Evolutionary conservation across 2,797 vertebrate species (phyloP).

Genomic region (Sebastes flavidus): DNA sequence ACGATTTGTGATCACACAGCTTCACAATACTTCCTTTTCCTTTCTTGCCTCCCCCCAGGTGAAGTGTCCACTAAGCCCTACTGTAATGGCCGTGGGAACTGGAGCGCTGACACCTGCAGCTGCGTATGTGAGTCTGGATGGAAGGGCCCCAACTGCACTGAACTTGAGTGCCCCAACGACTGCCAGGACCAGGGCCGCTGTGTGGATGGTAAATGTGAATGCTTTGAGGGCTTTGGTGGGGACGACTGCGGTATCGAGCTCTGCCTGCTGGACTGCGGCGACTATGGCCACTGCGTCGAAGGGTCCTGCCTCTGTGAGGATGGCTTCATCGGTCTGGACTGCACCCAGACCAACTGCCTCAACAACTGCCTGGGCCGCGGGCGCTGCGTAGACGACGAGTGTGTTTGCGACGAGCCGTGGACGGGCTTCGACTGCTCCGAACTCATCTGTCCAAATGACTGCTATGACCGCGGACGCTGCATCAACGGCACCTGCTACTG

Average conservation of each 20-base stretch:
- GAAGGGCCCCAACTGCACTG: conserved; percentile 89
- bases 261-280: conserved; percentile 87
- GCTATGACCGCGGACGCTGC: conserved; percentile 93
- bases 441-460: conserved; percentile 95
- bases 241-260: conserved; percentile 89
- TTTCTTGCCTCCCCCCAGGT: conserved; percentile 75
- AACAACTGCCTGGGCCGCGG: conserved; percentile 91
- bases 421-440: conserved; percentile 93
- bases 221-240: conserved; percentile 92
- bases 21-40: background rate
- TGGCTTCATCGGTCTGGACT: conserved; percentile 89
- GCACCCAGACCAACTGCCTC: conserved; percentile 87
- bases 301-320: conserved; percentile 90
- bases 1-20: background rate
- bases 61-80: conserved; percentile 90
- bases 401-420: conserved; percentile 91
- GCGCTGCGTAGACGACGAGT: conserved; percentile 91
- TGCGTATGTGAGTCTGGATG: conserved; percentile 90
- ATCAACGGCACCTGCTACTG: conserved; percentile 94
- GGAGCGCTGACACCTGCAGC: conserved; percentile 87
- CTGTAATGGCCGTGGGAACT: conserved; percentile 94
- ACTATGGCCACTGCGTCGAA: conserved; percentile 87
- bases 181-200: conserved; percentile 98
- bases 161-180: conserved; percentile 88
- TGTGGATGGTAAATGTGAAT: conserved; percentile 88